These are phyloP conservation scores for Molanna angustata DNA, from an alignment of 2,888 invertebrate genomes.

Conservation along the genomic window DNA sequence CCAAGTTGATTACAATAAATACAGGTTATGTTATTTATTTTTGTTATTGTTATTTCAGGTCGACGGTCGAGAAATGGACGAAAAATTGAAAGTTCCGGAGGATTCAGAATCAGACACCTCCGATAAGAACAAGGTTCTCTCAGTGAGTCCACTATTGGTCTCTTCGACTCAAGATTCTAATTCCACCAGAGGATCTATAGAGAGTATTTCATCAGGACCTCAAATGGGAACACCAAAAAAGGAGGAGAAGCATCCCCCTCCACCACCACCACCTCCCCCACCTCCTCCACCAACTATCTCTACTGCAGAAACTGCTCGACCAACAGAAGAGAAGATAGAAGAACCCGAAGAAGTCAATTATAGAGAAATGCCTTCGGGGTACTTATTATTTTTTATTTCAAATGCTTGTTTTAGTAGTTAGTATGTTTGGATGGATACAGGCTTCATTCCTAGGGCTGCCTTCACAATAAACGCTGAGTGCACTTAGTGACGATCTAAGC, in stretches of 20 bases:
- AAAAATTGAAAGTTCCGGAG: constrained; percentile 61
- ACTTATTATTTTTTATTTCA: constrained; percentile 6
- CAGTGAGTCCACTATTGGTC: constrained; percentile 56
- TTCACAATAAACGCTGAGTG: too few species aligned
- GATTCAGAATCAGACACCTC: constrained; percentile 62
- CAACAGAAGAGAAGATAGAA: constrained; percentile 57
- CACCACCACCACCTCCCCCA: too few species aligned
- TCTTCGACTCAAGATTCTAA: constrained; percentile 53
- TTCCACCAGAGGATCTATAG: constrained; percentile 50
- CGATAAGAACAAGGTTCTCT: constrained; percentile 59
- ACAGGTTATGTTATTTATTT: constrained; percentile 20
- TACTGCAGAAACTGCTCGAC: constrained; percentile 35
- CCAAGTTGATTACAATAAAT: background rate
- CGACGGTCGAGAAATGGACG: constrained; percentile 66
- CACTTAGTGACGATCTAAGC: too few species aligned
- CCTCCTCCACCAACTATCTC: too few species aligned
- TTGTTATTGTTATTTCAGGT: constrained; percentile 46
- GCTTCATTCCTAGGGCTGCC: too few species aligned
- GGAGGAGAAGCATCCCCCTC: constrained; percentile 46
- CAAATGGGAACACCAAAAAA: constrained; percentile 43
- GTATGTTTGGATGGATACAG: too few species aligned
- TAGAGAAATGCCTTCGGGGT: constrained; percentile 51
- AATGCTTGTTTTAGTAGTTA: background rate
- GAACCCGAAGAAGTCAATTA: constrained; percentile 63
- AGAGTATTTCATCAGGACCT: constrained; percentile 42